phyloP scores from a whole-genome alignment of 2,888 invertebrate genomes.

The Meiosimyza platycephala region DNA sequence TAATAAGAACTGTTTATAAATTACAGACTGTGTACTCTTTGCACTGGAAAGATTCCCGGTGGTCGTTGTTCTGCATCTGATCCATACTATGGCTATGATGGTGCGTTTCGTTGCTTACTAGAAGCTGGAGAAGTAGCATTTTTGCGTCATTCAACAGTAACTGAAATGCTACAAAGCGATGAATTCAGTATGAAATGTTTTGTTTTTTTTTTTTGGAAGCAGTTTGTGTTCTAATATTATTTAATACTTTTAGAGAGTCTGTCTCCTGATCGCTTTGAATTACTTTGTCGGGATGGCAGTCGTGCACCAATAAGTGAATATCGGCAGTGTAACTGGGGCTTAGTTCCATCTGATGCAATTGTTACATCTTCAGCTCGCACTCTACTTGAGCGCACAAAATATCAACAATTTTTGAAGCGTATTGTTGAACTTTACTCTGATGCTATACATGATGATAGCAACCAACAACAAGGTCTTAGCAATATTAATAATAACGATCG shows the following conservation, averaged over 20 bases:
- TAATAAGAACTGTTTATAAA: not conserved
- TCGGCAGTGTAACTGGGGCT: slow-evolving; percentile 86
- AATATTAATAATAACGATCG: slow-evolving; percentile 46
- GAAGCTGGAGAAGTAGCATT: slow-evolving; percentile 92
- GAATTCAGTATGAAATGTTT: slow-evolving; percentile 70
- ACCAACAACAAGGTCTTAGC: slow-evolving; percentile 41
- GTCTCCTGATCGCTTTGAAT: slow-evolving; percentile 78
- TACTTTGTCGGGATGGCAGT: slow-evolving; percentile 84
- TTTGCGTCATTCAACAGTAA: slow-evolving; percentile 84
- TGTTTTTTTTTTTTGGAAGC: not conserved
- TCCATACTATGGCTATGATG: slow-evolving; percentile 92
- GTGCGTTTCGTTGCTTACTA: slow-evolving; percentile 88
- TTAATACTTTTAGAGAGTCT: slow-evolving; percentile 70
- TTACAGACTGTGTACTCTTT: slow-evolving; percentile 83
- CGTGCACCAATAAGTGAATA: slow-evolving; percentile 77
- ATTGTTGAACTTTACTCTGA: slow-evolving; percentile 71
- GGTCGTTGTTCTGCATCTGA: slow-evolving; percentile 85
- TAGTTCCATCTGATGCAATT: slow-evolving; percentile 84
- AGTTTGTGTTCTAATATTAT: not conserved
- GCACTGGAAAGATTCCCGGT: slow-evolving; percentile 83
- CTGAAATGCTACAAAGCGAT: slow-evolving; percentile 75
- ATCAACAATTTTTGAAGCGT: slow-evolving; percentile 75
- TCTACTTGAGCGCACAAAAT: slow-evolving; percentile 67
- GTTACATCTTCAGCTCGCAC: slow-evolving; percentile 85
- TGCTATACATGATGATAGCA: slow-evolving; percentile 50